These are phyloP conservation scores for Hippopotamus amphibius DNA, from an alignment of 2,113 vertebrate species.

Conservation along the genomic window DNA sequence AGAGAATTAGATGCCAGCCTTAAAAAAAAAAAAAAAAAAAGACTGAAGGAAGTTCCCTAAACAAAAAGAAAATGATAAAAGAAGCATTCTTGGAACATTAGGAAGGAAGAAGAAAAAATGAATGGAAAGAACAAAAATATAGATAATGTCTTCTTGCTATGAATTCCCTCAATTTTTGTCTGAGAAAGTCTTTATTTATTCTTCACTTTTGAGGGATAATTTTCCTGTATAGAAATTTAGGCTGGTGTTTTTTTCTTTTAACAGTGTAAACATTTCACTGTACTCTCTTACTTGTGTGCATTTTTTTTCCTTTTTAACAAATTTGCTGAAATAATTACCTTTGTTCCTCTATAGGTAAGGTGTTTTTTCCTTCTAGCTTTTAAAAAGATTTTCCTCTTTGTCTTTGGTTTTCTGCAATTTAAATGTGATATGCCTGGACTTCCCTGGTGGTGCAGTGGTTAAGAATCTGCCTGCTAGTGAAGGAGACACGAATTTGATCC, in stretches of 20 bases:
- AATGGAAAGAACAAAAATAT: background rate
- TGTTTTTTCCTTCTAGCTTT: background rate
- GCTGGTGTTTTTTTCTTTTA: background rate
- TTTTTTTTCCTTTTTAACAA: background rate
- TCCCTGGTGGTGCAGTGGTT: too few species aligned
- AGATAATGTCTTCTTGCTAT: background rate
- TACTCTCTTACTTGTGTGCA: background rate
- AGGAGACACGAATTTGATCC: too few species aligned
- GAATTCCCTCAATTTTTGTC: background rate
- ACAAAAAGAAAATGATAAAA: background rate
- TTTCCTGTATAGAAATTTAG: background rate
- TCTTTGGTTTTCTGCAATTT: background rate
- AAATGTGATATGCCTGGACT: background rate
- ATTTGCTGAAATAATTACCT: background rate
- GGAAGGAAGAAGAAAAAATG: background rate
- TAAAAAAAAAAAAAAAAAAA: background rate
- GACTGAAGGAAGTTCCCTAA: background rate
- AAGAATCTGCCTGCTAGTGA: too few species aligned
- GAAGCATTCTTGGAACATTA: background rate
- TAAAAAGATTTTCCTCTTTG: background rate
- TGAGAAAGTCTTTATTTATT: background rate
- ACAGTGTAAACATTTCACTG: background rate
- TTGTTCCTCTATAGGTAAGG: background rate
- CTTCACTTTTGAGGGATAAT: background rate
- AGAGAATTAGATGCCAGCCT: background rate